Conservation (phyloP, 92 coral and sea anemone species). For the Anthopleura xanthogrammica region DNA sequence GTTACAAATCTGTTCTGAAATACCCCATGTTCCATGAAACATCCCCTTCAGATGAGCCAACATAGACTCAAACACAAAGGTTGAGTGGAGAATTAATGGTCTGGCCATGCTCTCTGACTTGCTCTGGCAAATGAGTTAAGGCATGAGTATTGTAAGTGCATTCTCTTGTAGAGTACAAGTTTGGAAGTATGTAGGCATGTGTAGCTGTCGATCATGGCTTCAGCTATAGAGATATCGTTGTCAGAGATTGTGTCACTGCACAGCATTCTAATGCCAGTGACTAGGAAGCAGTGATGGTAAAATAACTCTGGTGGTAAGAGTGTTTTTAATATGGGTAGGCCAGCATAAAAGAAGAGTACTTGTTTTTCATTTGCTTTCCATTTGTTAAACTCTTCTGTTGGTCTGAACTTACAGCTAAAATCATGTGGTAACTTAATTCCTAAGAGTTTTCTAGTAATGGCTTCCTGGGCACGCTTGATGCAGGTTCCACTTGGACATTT, state of each 20-base stretch:
- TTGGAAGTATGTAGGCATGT: constrained; percentile 60
- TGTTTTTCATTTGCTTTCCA: constrained; percentile 80
- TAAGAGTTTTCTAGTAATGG: constrained; percentile 22
- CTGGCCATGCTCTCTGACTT: constrained; percentile 67
- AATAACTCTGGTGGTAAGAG: constrained; percentile 49
- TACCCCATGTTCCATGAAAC: constrained; percentile 74
- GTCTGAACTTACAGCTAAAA: constrained; percentile 56
- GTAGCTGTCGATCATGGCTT: constrained; percentile 55
- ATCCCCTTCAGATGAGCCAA: constrained; percentile 62
- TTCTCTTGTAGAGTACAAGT: constrained; percentile 38
- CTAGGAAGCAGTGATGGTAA: constrained; percentile 57
- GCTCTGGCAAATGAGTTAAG: constrained; percentile 56
- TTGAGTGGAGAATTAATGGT: constrained; percentile 59
- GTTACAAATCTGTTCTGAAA: constrained; percentile 61
- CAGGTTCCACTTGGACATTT: constrained; percentile 40
- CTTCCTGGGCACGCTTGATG: constrained; percentile 7
- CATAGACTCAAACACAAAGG: constrained; percentile 72
- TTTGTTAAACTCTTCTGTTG: constrained; percentile 57
- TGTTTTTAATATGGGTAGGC: constrained; percentile 58
- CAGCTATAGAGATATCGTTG: constrained; percentile 52
- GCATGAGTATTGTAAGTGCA: constrained; percentile 63
- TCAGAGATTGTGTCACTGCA: constrained; percentile 60
- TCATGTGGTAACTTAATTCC: constrained; percentile 57
- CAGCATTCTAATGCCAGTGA: constrained; percentile 54
- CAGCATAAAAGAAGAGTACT: constrained; percentile 56